Evolutionary conservation across 2,888 invertebrate genomes (phyloP).

Genomic region (Balanococcus diminutus): DNA sequence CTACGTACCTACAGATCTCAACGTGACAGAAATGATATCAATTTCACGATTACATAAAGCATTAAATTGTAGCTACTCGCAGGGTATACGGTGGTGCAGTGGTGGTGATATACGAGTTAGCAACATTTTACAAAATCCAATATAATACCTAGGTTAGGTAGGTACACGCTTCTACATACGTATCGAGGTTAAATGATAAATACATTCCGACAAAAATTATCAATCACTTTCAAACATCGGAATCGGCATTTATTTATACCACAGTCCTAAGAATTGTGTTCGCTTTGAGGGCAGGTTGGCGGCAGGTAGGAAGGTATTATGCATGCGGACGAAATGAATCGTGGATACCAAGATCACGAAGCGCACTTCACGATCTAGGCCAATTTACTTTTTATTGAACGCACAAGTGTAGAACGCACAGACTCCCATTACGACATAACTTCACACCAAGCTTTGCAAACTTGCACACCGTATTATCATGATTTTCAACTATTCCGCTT

Average conservation of each 20-base stretch:
- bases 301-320: neutral
- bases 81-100: neutral
- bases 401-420: conserved; percentile 46
- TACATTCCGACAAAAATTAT: conserved; percentile 44
- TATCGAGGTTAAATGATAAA: conserved; percentile 36
- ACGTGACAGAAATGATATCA: conserved; percentile 26
- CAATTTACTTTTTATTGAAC: conserved; percentile 54
- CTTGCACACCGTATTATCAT: conserved; percentile 43
- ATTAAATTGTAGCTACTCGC: neutral
- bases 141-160: neutral
- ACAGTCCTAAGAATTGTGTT: neutral
- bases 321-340: conserved; percentile 49
- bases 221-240: conserved; percentile 45
- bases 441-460: conserved; percentile 41
- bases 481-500: conserved; percentile 45
- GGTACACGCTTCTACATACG: neutral
- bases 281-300: neutral
- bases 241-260: conserved; percentile 30
- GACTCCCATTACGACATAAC: conserved; percentile 46
- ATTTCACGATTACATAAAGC: conserved; percentile 6
- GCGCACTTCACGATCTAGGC: conserved; percentile 53
- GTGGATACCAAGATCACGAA: conserved; percentile 52
- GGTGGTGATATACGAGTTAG: conserved; percentile 17
- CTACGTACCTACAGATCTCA: neutral
- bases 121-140: conserved; percentile 7